Conservation (phyloP, 1,140 invertebrate genomes). For the Bombus balteatus region DNA sequence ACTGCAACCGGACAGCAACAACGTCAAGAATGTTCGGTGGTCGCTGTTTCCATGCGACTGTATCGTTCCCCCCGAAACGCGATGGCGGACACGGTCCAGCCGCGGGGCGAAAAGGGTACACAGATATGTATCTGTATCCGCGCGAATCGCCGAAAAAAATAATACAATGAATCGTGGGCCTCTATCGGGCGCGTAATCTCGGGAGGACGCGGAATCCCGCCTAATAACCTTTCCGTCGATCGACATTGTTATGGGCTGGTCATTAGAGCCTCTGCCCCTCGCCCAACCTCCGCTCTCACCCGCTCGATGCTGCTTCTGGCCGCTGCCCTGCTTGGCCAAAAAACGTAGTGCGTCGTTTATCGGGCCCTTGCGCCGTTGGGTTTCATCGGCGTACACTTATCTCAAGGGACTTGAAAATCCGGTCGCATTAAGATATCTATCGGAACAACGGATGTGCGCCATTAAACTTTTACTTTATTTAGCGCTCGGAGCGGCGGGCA, state of each 20-base stretch:
- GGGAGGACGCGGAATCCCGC: slow-evolving; percentile 53
- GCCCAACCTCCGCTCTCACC: not conserved
- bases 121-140: slow-evolving; percentile 25
- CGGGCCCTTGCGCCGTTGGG: slow-evolving; percentile 58
- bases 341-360: slow-evolving; percentile 62
- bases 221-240: slow-evolving; percentile 66
- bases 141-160: slow-evolving; percentile 46
- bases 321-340: slow-evolving; percentile 40
- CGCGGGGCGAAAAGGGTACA: not conserved
- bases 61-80: not conserved
- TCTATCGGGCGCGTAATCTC: slow-evolving; percentile 59
- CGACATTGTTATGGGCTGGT: slow-evolving; percentile 68
- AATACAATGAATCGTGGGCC: slow-evolving; percentile 54
- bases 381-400: slow-evolving; percentile 71
- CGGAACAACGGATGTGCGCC: slow-evolving; percentile 82
- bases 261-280: slow-evolving; percentile 49
- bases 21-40: slow-evolving; percentile 34
- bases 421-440: slow-evolving; percentile 83
- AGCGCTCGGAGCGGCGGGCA: slow-evolving; percentile 63
- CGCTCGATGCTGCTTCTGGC: too few species aligned
- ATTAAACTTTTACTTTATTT: slow-evolving; percentile 83
- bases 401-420: slow-evolving; percentile 81
- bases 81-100: not conserved
- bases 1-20: not conserved
- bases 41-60: slow-evolving; percentile 45